Evolutionary conservation across 2,888 invertebrate species (phyloP), one percentile per base, ranked within the genome.

Genomic region (Amorpha juglandis): DNA sequence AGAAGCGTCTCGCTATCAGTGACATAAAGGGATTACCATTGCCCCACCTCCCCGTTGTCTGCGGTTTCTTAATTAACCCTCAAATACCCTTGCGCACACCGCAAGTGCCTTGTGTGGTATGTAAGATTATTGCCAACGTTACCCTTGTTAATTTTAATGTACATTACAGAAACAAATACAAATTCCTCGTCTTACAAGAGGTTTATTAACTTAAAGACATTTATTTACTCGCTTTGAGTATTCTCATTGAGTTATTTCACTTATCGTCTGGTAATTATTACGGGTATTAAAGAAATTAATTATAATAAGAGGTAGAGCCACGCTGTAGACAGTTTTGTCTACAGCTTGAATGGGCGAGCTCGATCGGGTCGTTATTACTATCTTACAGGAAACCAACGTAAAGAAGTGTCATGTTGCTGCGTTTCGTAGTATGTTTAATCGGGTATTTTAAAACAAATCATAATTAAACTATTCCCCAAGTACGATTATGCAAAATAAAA

Each of bases 31-130:
- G 90, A 91, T 92, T 91, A 91, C 81, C 82, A 78, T 73, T 73
- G 76, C 80, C 79, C 79, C 79, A 71, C 71, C 72, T 71, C 73
- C 69, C 78, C 78, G 72, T 78, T 78, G 89, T 89, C 89, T 91
- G 91, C 86, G 92, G 92, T 89, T 90, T 85, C 91, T 90, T 92
- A 92, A 92, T 92, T 92, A 92, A 92, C 92, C 92, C 86, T 87
- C 88, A 91, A 92, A 90, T 91, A 89, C 90, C 87, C 84, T 78
- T 82, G 87, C 84, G 84, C 83, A 80, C 81, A 77, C 83, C 84
- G 75, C 79, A 81, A n/a, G 76, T 72, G 79, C 80, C 76, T 75
- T 78, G 75, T 83, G 84, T 78, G 86, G 88, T 82, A 78, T 87
- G 84, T 82, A 84, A 88, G 91, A 92, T 91, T 90, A 92, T 90